Conservation (phyloP, 2,888 invertebrate species). For the Tinea pellionella region DNA sequence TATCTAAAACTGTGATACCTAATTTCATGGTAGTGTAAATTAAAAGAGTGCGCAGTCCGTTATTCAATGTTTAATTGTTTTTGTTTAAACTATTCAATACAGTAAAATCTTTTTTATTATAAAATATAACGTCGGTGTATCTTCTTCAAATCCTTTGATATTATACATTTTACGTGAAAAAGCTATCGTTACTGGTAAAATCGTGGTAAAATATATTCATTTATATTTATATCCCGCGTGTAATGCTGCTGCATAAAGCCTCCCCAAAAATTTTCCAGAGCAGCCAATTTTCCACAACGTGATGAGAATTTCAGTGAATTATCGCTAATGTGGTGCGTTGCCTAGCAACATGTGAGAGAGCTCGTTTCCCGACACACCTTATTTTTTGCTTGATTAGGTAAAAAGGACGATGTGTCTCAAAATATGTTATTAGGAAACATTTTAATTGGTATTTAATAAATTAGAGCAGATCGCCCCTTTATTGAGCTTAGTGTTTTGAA, state of each 20-base stretch:
- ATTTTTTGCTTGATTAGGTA: slow-evolving; percentile 24
- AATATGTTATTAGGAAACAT: slow-evolving; percentile 18
- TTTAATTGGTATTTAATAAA: slow-evolving; percentile 22
- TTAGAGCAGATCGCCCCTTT: not conserved
- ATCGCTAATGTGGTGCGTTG: slow-evolving; percentile 32
- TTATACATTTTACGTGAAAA: not conserved
- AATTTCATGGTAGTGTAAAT: not conserved
- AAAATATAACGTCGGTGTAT: no score
- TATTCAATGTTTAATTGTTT: not conserved
- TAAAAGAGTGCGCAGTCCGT: no score
- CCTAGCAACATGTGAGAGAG: slow-evolving; percentile 22
- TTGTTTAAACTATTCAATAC: not conserved
- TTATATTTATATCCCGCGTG: slow-evolving; percentile 7
- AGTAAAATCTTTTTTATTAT: no score
- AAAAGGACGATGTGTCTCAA: slow-evolving; percentile 18
- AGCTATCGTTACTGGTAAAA: not conserved
- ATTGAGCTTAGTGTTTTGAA: not conserved
- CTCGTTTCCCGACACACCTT: slow-evolving; percentile 8
- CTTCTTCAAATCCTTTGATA: not conserved
- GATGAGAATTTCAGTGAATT: slow-evolving; percentile 37
- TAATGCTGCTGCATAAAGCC: slow-evolving; percentile 13
- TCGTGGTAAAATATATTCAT: slow-evolving; percentile 8
- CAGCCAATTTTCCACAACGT: slow-evolving; percentile 41
- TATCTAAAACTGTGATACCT: not conserved
- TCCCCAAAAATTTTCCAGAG: slow-evolving; percentile 27